These are phyloP conservation scores for Micromys minutus DNA, from an alignment of 2,113 vertebrate species.

Conservation along the genomic window DNA sequence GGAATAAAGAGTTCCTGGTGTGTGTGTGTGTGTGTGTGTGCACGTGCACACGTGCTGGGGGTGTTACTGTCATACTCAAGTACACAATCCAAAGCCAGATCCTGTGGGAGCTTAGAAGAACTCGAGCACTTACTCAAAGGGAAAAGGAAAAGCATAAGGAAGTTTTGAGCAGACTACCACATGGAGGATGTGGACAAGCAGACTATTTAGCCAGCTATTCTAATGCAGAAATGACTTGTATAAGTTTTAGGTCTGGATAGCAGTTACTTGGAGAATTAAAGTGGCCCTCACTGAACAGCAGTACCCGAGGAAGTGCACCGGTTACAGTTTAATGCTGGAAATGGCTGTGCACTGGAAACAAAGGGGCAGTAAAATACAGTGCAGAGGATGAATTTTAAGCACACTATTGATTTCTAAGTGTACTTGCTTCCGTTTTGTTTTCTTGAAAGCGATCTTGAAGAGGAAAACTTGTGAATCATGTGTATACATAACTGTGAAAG, in stretches of 20 bases:
- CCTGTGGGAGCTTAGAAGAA: not conserved
- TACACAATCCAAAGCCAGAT: not conserved
- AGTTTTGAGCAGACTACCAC: not conserved
- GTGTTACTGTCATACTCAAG: not conserved
- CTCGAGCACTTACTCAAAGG: not conserved
- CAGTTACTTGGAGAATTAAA: not conserved
- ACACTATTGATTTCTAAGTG: not conserved
- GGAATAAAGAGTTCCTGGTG: not conserved
- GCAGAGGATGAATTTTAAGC: slow-evolving; percentile 35
- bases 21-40: not conserved
- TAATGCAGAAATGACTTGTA: not conserved
- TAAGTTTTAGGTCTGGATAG: not conserved
- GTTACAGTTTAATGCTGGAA: not conserved
- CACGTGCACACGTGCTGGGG: no score
- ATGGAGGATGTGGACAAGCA: not conserved
- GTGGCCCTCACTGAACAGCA: not conserved
- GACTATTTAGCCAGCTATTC: not conserved
- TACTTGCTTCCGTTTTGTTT: not conserved
- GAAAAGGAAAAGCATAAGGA: not conserved
- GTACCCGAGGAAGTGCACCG: not conserved
- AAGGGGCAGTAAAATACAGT: not conserved
- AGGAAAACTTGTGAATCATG: not conserved
- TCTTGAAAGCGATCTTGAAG: not conserved
- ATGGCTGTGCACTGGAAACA: not conserved
- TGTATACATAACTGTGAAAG: slow-evolving; percentile 1